These are phyloP conservation scores for Pipistrellus pipistrellus DNA, from an alignment of 2,797 vertebrate species.

Conservation along the genomic window DNA sequence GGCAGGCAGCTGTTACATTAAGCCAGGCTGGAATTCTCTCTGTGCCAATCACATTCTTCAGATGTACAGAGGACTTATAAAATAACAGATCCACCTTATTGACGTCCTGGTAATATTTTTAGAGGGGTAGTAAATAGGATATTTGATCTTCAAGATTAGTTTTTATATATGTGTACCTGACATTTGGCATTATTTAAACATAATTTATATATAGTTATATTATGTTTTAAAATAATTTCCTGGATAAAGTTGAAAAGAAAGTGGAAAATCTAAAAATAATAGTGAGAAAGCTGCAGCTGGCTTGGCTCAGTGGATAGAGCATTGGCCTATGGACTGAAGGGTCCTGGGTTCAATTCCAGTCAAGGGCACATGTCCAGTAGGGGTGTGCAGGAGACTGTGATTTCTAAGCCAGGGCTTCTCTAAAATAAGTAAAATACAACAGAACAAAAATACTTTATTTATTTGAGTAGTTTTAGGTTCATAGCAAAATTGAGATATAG, in stretches of 20 bases:
- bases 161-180: neutral
- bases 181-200: neutral
- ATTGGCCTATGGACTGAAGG: no score
- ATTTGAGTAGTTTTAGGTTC: slow-evolving; percentile 4
- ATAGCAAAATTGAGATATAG: neutral
- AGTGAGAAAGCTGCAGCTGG: neutral
- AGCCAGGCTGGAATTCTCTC: neutral
- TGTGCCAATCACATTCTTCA: neutral
- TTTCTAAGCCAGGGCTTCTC: neutral
- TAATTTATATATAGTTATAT: neutral
- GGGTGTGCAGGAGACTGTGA: neutral
- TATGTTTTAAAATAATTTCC: neutral
- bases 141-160: neutral
- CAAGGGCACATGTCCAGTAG: no score
- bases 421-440: neutral
- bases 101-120: neutral
- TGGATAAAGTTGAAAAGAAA: slow-evolving; percentile 27
- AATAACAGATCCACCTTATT: neutral
- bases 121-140: neutral
- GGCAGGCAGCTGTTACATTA: neutral
- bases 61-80: neutral
- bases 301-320: no score
- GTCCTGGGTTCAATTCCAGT: no score
- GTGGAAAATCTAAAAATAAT: neutral
- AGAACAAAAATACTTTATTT: neutral